Evolutionary conservation across 2,797 vertebrate species (phyloP).

Genomic region (Malacoctenus gilli): DNA sequence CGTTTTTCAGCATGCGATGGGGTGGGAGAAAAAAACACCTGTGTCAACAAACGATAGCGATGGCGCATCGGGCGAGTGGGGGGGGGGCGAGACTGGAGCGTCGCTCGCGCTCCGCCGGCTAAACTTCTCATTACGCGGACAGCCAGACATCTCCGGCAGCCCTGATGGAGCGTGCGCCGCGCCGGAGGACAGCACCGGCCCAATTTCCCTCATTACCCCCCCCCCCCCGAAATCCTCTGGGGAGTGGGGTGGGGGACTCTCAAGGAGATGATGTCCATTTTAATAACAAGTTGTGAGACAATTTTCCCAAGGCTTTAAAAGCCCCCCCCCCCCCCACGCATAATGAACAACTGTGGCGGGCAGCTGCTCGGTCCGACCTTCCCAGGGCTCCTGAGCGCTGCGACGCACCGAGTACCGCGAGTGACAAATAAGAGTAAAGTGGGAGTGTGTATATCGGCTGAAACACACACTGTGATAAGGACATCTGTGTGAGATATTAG

Average conservation of each 20-base stretch:
- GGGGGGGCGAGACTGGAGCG: slow-evolving; percentile 25
- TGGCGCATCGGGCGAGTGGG: slow-evolving; percentile 12
- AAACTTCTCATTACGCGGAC: slow-evolving; percentile 46
- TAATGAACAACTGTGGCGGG: slow-evolving; percentile 32
- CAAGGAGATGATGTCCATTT: slow-evolving; percentile 57
- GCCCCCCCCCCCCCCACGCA: too few species aligned
- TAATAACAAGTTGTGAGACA: slow-evolving; percentile 54
- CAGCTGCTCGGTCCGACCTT: slow-evolving; percentile 22
- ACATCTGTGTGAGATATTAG: too few species aligned
- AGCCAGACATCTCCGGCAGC: slow-evolving; percentile 46
- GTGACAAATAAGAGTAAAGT: slow-evolving; percentile 10
- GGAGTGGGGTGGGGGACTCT: too few species aligned
- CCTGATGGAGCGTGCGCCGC: slow-evolving; percentile 50
- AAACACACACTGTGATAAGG: too few species aligned
- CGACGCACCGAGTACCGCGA: background rate
- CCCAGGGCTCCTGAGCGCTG: slow-evolving; percentile 5
- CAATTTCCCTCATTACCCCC: slow-evolving; percentile 64
- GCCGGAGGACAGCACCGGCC: slow-evolving; percentile 47
- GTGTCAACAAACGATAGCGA: slow-evolving; percentile 28
- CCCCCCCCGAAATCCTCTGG: slow-evolving; percentile 59
- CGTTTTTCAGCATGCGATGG: background rate
- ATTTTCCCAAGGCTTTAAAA: slow-evolving; percentile 44
- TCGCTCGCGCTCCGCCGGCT: slow-evolving; percentile 19
- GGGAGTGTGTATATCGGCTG: too few species aligned
- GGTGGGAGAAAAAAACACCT: slow-evolving; percentile 14